Evolutionary conservation across 2,797 vertebrate genomes (phyloP), one percentile per base, ranked within the genome.

Genomic region (Sylvia borin): DNA sequence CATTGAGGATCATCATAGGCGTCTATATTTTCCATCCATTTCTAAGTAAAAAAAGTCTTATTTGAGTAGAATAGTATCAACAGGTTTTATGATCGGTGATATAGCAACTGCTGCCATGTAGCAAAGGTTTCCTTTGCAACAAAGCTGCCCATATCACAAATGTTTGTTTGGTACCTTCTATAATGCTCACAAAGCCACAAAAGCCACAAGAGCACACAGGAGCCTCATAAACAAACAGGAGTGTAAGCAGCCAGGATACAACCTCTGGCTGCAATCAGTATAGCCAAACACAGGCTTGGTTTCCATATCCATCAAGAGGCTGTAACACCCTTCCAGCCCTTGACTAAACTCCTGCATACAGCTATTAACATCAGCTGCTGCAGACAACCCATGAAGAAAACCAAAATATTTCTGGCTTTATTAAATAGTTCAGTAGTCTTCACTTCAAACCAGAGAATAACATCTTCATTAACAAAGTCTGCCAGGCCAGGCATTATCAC

Each of bases 221-320:
- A 91, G 17, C 20, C 62, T 95, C 62, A 96, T 51, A 95, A 95
- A 92, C 36, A 91, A 75, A 54, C 57, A 58, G 57, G 34, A 62
- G 58, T 66, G 58, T 67, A 88, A 91, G 34, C 74, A 94, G 66
- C 38, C 89, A 88, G 51, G 45, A 48, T 50, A 72, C 40, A 67
- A 82, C 88, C 75, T 97, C 78, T 29, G 25, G 34, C 74, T 86
- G n/a, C 29, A 81, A 55, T 25, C 29, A 6, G 25, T 31, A 25
- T 9, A 80, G 74, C 50, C 80, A 95, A 88, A 61, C 91, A 87
- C 61, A 77, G 34, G 11, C n/a, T 55, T 85, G 10, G 16, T 54
- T 92, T 71, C 67, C 48, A 42, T 70, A 24, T 32, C 43, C 76
- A 58, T 81, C 70, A 55, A 65, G 54, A 68, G 34, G 22, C 19